phyloP scores from a whole-genome alignment of 2,113 vertebrate species.

The Clarias magur region DNA sequence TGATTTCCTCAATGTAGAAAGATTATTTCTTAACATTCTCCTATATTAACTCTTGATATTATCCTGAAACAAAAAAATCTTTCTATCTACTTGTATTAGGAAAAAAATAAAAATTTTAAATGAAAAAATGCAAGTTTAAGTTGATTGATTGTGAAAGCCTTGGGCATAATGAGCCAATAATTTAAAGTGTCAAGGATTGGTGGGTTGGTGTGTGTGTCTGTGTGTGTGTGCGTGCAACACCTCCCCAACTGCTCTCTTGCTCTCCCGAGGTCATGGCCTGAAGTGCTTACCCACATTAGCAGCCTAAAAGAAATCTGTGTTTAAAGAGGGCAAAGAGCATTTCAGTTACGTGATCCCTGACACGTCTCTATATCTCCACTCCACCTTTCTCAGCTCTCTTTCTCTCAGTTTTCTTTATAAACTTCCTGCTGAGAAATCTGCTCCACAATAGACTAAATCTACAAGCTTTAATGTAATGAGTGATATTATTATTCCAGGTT shows the following conservation, averaged over 20 bases:
- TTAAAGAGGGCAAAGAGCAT: constrained; percentile 26
- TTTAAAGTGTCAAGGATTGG: background rate
- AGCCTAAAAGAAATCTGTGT: constrained; percentile 9
- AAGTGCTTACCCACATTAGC: background rate
- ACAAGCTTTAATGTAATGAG: too few relatives aligned
- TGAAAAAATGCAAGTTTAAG: background rate
- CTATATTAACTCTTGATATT: too few relatives aligned
- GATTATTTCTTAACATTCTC: background rate
- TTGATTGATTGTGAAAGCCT: background rate
- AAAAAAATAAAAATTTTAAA: too few relatives aligned
- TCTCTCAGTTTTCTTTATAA: background rate
- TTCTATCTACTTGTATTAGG: too few relatives aligned
- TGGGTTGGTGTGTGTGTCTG: background rate
- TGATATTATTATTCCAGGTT: too few relatives aligned
- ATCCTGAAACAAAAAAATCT: background rate
- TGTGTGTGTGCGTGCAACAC: background rate
- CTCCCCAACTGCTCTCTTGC: background rate
- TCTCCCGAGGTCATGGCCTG: constrained; percentile 17
- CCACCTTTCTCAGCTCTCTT: background rate
- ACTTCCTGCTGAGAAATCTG: background rate
- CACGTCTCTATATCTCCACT: background rate
- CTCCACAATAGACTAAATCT: background rate
- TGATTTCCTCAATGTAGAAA: background rate
- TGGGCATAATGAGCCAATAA: background rate
- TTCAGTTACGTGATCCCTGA: constrained; percentile 6